Conservation (phyloP, 2,888 invertebrate genomes). For the Ectemnius continuus region DNA sequence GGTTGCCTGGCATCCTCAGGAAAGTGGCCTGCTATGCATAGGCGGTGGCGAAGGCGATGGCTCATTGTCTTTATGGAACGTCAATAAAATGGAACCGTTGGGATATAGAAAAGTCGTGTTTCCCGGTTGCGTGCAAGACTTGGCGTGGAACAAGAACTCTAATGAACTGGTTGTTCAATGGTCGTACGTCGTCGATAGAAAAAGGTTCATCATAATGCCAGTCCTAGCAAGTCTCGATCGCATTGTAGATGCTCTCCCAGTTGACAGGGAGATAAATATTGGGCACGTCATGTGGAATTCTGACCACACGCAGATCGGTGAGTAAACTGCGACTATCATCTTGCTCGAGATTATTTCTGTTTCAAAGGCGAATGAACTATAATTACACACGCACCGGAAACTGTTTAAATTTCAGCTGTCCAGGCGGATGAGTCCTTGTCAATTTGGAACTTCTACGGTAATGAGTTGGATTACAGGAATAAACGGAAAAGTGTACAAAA, state of each 20-base stretch:
- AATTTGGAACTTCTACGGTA: slow-evolving; percentile 69
- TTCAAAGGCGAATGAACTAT: not conserved
- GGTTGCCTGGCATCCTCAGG: slow-evolving; percentile 71
- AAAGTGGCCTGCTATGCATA: slow-evolving; percentile 63
- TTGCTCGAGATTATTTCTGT: not conserved
- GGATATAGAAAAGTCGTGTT: slow-evolving; percentile 57
- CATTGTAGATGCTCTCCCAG: slow-evolving; percentile 64
- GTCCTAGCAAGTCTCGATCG: slow-evolving; percentile 65
- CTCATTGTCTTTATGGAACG: slow-evolving; percentile 68
- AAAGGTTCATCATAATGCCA: slow-evolving; percentile 52
- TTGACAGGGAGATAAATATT: slow-evolving; percentile 41
- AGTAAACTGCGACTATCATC: not conserved
- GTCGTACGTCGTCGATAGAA: slow-evolving; percentile 53
- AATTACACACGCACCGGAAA: not conserved
- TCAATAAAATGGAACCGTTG: slow-evolving; percentile 54
- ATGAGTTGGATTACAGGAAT: slow-evolving; percentile 28
- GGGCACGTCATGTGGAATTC: slow-evolving; percentile 63
- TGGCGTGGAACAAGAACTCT: slow-evolving; percentile 68
- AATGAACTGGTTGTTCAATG: slow-evolving; percentile 72
- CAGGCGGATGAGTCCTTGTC: slow-evolving; percentile 50
- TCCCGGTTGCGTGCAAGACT: slow-evolving; percentile 56
- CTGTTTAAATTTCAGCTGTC: slow-evolving; percentile 47
- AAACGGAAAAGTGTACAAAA: not conserved
- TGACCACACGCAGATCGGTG: slow-evolving; percentile 66
- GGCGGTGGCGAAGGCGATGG: slow-evolving; percentile 64